Evolutionary conservation across 2,888 invertebrate species (phyloP), one percentile per base, ranked within the genome.

Genomic region (Congeria kusceri): DNA sequence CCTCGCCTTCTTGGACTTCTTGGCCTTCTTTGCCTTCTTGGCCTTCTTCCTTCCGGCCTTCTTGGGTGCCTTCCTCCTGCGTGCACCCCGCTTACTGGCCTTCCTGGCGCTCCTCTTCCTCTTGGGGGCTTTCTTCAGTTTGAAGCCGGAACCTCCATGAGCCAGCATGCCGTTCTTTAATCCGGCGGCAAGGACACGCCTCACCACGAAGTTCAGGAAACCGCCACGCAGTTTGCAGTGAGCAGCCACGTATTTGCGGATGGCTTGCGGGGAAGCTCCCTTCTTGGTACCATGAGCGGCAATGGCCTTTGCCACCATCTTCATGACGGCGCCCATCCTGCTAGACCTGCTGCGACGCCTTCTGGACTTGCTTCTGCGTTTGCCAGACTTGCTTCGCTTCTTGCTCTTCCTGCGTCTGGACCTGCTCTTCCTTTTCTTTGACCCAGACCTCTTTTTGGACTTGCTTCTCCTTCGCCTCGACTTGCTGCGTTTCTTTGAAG

Each of bases 211-310:
- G 57, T 66, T 78, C 15, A 83, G 67, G 53, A 76, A 62, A 7
- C 53, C 62, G 3, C 78, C 82, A n/a, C 27, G 53, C 39, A 79
- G 49, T 32, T 68, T 72, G 59, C 76, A 66, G 70, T 83, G 82
- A n/a, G 78, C 79, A 29, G 58, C 76, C 13, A 83, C 79, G 58
- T 83, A 83, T 46, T 76, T 83, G 3, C 76, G 66, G 66, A 83
- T 83, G 4, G 78, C 69, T 28, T 76, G 74, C 44, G 76, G 70
- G n/a, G 82, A 83, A 20, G 70, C 68, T 15, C 82, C 79, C 1
- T 59, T 66, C 56, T 73, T 79, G 13, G 46, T 73, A 23, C 64
- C 68, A 63, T 68, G 29, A n/a, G 25, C 46, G 13, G 79, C 77
- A 20, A 83, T 76, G 28, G 83, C 83, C 0, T 23, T 27, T 1